A percentile compares a stretch with the other conserved stretches of the same genome.
Evolutionary conservation across 2,888 invertebrate species (phyloP).

Genomic region (Sesia bembeciformis): DNA sequence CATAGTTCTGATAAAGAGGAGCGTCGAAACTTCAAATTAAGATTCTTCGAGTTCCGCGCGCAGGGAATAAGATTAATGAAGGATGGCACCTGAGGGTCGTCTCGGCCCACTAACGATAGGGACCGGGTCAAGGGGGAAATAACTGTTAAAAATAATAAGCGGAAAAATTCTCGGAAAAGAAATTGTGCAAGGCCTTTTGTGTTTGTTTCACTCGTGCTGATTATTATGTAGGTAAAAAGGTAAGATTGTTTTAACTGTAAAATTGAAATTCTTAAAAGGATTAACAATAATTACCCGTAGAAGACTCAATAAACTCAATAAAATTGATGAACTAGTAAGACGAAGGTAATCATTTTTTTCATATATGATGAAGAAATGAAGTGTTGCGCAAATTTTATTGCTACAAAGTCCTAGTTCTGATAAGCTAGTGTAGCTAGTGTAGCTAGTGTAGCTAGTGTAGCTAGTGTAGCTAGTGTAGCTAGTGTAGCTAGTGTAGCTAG

Average conservation of each 20-base stretch:
- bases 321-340: too few species aligned
- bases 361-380: too few species aligned
- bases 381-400: too few species aligned
- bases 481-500: too few species aligned
- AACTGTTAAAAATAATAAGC: constrained; percentile 53
- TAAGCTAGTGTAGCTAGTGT: too few species aligned
- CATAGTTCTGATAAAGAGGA: constrained; percentile 70
- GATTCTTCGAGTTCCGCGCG: constrained; percentile 66
- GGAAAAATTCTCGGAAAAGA: constrained; percentile 21
- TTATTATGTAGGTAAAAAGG: neutral
- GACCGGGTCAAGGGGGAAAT: constrained; percentile 37
- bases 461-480: too few species aligned
- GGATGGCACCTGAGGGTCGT: constrained; percentile 50
- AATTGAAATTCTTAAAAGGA: neutral
- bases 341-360: too few species aligned
- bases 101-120: constrained; percentile 43
- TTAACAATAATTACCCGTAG: too few species aligned
- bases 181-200: neutral
- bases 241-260: neutral
- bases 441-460: too few species aligned
- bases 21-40: constrained; percentile 73
- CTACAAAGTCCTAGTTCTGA: too few species aligned
- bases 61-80: constrained; percentile 70
- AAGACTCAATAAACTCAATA: too few species aligned
- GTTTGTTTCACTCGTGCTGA: neutral